A percentile compares a stretch with the other conserved stretches of the same genome.
These are phyloP conservation scores for Notospermus geniculatus DNA, from an alignment of 1,140 invertebrate species.

Conservation along the genomic window DNA sequence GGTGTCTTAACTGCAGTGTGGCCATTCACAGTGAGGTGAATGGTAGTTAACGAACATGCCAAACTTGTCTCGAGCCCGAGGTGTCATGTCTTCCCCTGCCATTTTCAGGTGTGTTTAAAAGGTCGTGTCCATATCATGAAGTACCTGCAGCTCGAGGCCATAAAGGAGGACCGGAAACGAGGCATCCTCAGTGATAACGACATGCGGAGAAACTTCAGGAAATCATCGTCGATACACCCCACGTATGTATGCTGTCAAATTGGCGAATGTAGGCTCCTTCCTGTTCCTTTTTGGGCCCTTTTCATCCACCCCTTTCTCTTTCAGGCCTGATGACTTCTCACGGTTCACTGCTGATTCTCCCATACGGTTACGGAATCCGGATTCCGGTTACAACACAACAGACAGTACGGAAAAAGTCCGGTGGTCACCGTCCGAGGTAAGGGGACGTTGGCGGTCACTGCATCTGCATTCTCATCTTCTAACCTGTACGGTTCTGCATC, in stretches of 20 bases:
- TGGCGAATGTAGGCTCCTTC: no score
- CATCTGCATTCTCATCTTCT: no score
- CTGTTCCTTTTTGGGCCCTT: no score
- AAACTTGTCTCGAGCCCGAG: background rate
- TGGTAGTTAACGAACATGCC: no score
- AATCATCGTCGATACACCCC: conserved; percentile 29
- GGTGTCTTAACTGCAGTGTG: background rate
- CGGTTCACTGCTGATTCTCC: conserved; percentile 54
- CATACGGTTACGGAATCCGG: conserved; percentile 65
- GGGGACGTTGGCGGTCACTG: conserved; percentile 22
- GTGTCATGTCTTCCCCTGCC: conserved; percentile 4
- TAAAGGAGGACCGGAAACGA: conserved; percentile 59
- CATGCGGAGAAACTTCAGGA: conserved; percentile 57
- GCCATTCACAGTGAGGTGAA: no score
- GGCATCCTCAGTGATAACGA: conserved; percentile 47
- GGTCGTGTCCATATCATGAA: conserved; percentile 93
- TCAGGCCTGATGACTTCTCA: no score
- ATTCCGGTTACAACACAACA: conserved; percentile 81
- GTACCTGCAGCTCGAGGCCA: conserved; percentile 84
- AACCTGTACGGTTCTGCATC: no score
- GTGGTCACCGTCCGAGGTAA: conserved; percentile 71
- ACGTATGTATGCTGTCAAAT: conserved; percentile 7
- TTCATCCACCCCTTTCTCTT: no score
- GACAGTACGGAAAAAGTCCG: conserved; percentile 74
- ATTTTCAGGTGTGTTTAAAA: conserved; percentile 76